Evolutionary conservation across 2,797 vertebrate species (phyloP).

Genomic region (Characodon lateralis): DNA sequence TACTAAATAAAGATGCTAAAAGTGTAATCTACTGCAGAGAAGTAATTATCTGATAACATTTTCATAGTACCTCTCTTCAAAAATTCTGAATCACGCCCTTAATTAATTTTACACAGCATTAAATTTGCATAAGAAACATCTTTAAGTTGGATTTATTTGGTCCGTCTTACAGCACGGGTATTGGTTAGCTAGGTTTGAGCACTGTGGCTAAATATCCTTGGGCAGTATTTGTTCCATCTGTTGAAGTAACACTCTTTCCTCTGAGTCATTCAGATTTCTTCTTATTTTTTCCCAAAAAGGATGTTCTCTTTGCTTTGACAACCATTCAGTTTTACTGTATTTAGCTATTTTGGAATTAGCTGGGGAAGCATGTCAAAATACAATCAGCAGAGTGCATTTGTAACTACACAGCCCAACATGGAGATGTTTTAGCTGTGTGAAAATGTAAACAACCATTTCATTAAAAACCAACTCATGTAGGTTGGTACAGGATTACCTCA

Average conservation of each 20-base stretch:
- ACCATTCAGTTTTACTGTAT: not conserved
- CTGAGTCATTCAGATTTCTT: constrained; percentile 2
- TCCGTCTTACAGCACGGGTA: not conserved
- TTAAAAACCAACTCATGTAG: no score
- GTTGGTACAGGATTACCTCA: not conserved
- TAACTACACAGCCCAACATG: not conserved
- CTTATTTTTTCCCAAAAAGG: not conserved
- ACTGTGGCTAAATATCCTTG: not conserved
- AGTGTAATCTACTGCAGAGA: no score
- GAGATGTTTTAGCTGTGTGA: not conserved
- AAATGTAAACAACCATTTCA: not conserved
- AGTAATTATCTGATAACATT: no score
- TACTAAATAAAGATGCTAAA: no score
- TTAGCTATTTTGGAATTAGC: not conserved
- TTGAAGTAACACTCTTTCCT: not conserved
- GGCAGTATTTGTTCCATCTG: not conserved
- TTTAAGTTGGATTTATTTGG: not conserved
- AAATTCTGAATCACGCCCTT: no score
- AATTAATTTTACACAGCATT: not conserved
- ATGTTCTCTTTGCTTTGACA: not conserved
- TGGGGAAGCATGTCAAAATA: not conserved
- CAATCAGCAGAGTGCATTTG: not conserved
- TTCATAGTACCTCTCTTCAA: no score
- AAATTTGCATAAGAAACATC: not conserved
- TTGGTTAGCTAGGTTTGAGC: not conserved